Evolutionary conservation across 1,140 invertebrate genomes (phyloP), one percentile per base, ranked within the genome.

Genomic region (Theocolax elegans): DNA sequence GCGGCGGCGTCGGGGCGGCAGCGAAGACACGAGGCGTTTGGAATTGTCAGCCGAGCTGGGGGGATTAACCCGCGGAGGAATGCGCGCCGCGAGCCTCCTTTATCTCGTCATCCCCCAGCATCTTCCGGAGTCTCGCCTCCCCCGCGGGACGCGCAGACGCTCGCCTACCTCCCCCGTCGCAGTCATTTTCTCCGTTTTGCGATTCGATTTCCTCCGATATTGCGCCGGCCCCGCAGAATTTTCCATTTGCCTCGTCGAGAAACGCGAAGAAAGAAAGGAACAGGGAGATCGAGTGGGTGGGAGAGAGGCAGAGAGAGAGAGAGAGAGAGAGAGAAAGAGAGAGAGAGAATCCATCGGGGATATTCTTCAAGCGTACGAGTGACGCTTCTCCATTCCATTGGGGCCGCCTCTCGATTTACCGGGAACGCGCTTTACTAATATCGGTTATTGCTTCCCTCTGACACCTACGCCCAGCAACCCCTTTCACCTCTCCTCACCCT

Each of bases 201-300:
- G 74, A 82, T 84, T 84, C 82, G 80, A 84, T 83, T 83, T 82
- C 81, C 81, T 77, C 60, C 79, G 79, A 82, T 83, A 84, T 84
- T 83, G 81, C 81, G 76, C 79, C 80, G 77, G 13, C 53, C 27
- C 21, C 73, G 71, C 77, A 78, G 79, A 81, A 82, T 83, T 80
- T 82, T 83, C 81, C 76, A 81, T 81, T 82, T 77, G 77, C 42
- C 29, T 66, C 71, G 73, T 68, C n/a, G 54, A 73, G 64, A 72
- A 60, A 51, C 21, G 31, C 40, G 66, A 15, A n/a, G 21, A 42
- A 64, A 38, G 49, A 59, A 40, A 19, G 27, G 10, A n/a, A n/a
- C n/a, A n/a, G n/a, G n/a, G n/a, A n/a, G n/a, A n/a, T 27, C 10
- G 13, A 3, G 51, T 12, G 29, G 17, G 6, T 46, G 12, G 51